Evolutionary conservation across 2,113 vertebrate species (phyloP), one percentile per base, ranked within the genome.

Genomic region (Psittacula cyanocephala): DNA sequence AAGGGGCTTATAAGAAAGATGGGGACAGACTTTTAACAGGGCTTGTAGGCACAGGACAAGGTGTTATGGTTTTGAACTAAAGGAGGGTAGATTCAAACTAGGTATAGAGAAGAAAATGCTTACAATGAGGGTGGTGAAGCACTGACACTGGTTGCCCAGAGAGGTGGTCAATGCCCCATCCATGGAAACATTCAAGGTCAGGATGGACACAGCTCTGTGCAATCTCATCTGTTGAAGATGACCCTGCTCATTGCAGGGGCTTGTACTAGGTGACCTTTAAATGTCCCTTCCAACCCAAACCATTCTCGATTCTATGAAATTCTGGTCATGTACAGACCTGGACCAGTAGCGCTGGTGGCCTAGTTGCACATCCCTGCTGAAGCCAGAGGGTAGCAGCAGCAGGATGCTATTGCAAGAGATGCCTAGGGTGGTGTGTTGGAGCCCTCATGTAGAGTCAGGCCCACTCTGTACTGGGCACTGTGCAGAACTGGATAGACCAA

Each of bases 21-120:
- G 52, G 37, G 11, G 8, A 37, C 10, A 46, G 55, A 44, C 10
- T 44, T 25, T 64, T 24, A 76, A 41, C 6, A 39, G 41, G 24
- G 10, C 5, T 17, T 50, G 9, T 14, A 19, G 47, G 1, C 1
- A 7, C 1, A 49, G 67, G 17, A 28, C 2, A 17, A n/a, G n/a
- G 39, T 22, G 6, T 3, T 1, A 5, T 4, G 18, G 28, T 12
- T 82, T 82, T 25, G 64, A 28, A 31, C 7, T n/a, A 3, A 64
- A 44, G 46, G 10, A 46, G 11, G 11, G 10, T 8, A 46, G 14
- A 25, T 25, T 28, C 4, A 46, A 47, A 19, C 14, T 15, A 10
- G 28, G 27, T 2, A 1, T 0, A 29, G 68, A 25, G 24, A 47
- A 35, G 33, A 39, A 0, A 2, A 10, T 3, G 47, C 57, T 41